A percentile compares a stretch with the other conserved stretches of the same genome.
Conservation (phyloP, 2,113 vertebrate species). For the Rattus rattus region DNA sequence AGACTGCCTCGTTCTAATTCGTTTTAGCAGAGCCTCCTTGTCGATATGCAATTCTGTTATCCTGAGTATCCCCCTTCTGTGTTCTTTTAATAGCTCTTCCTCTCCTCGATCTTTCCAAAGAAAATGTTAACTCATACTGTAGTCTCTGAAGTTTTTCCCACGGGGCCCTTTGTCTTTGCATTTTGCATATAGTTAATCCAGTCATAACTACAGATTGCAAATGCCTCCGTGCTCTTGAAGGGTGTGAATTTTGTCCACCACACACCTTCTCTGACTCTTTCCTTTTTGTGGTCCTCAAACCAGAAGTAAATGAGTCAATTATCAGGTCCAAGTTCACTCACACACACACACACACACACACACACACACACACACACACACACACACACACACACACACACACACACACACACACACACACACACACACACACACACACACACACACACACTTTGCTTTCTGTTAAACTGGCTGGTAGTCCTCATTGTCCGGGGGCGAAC, state of each 20-base stretch:
- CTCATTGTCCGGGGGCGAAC: neutral
- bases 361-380: neutral
- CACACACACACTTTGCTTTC: neutral
- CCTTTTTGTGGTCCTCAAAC: neutral
- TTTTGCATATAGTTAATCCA: slow-evolving; percentile 42
- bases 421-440: neutral
- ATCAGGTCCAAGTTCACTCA: neutral
- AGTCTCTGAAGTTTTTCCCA: slow-evolving; percentile 23
- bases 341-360: too few relatives aligned
- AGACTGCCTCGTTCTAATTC: neutral
- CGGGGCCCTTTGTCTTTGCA: neutral
- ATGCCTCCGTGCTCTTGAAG: neutral
- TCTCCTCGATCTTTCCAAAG: slow-evolving; percentile 51
- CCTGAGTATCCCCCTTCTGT: slow-evolving; percentile 17
- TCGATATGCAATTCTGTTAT: slow-evolving; percentile 30
- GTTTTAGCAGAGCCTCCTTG: neutral
- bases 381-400: neutral
- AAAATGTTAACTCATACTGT: neutral
- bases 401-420: neutral
- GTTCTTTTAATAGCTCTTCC: slow-evolving; percentile 45
- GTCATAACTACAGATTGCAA: slow-evolving; percentile 5
- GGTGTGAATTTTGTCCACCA: neutral
- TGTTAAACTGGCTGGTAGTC: neutral
- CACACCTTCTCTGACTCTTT: slow-evolving; percentile 11
- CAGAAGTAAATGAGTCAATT: neutral